Base-by-base conservation (phyloP, 2,797 vertebrate genomes). In the Hippoglossus hippoglossus region DNA sequence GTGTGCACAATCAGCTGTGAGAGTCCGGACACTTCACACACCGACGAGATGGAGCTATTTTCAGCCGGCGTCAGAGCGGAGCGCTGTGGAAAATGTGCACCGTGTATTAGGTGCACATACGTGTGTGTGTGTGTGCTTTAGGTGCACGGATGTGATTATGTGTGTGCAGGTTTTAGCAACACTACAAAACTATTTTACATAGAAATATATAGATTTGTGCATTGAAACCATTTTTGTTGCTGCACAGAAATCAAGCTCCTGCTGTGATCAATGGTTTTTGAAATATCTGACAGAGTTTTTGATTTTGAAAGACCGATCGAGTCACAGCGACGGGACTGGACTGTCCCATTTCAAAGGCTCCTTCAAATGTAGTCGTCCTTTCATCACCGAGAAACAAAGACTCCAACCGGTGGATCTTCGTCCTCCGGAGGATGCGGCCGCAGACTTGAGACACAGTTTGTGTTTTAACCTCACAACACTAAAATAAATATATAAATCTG, bases 11-110 rank as follows among this genome's bases (percentile, higher is more conserved):
- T 88, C 86, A 85, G 78, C 77, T 85, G 76, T 34, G 70, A 82
- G 77, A 66, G 71, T 58, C 70, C 3, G 52, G 80, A 82, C 79
- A 88, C 85, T 88, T 87, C 79, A 82, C 75, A 79, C 77, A 79
- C 58, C 34, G 46, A 59, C 22, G 53, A 82, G 66, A 85, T 25
- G 68, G 18, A 61, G 79, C 84, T 92, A 89, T 89, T 89, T 86
- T 74, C 87, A 88, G 81, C 75, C 52, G 16, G 80, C 56, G 73
- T 84, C 79, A 82, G 73, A 79, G 71, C 19, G 63, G 50, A 84
- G 70, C 66, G 61, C 63, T 77, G 63, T 77, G 73, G 72, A 78
- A 76, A 75, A 78, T 79, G 21, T 61, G 47, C 61, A 24, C 31
- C 51, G 49, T 65, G 71, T 75, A 51, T 68, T 63, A 26, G 41